These are phyloP conservation scores for Mayetiola destructor DNA, from an alignment of 2,888 invertebrate species.

Conservation along the genomic window DNA sequence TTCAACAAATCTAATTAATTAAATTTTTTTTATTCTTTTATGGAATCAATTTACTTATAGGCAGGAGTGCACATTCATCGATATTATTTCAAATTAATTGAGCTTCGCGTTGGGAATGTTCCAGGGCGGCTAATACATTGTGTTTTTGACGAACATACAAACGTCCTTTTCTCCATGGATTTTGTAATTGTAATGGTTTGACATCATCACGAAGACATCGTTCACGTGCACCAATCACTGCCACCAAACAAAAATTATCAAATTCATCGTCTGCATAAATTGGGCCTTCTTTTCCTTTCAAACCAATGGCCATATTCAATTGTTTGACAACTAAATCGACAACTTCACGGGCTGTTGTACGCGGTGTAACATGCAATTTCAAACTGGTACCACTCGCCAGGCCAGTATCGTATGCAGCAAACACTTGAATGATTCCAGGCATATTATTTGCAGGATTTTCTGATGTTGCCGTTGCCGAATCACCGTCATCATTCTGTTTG, in stretches of 20 bases:
- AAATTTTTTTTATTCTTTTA: too few species aligned
- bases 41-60: too few species aligned
- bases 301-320: constrained; percentile 79
- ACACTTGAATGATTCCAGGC: constrained; percentile 54
- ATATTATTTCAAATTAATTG: constrained; percentile 30
- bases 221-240: constrained; percentile 89
- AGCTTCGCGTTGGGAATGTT: constrained; percentile 73
- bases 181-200: constrained; percentile 80
- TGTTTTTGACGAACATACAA: constrained; percentile 85
- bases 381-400: constrained; percentile 84
- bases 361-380: constrained; percentile 81
- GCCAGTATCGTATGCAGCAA: constrained; percentile 92
- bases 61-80: too few species aligned
- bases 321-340: constrained; percentile 92
- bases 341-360: constrained; percentile 88
- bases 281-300: constrained; percentile 75
- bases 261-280: constrained; percentile 71
- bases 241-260: constrained; percentile 83
- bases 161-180: constrained; percentile 90
- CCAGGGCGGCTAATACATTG: constrained; percentile 73
- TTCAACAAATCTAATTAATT: too few species aligned
- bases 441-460: constrained; percentile 16
- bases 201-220: constrained; percentile 89
- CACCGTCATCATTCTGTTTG: background rate
- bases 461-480: background rate